Evolutionary conservation across 2,797 vertebrate species (phyloP).

Genomic region (Clarias pachynema): DNA sequence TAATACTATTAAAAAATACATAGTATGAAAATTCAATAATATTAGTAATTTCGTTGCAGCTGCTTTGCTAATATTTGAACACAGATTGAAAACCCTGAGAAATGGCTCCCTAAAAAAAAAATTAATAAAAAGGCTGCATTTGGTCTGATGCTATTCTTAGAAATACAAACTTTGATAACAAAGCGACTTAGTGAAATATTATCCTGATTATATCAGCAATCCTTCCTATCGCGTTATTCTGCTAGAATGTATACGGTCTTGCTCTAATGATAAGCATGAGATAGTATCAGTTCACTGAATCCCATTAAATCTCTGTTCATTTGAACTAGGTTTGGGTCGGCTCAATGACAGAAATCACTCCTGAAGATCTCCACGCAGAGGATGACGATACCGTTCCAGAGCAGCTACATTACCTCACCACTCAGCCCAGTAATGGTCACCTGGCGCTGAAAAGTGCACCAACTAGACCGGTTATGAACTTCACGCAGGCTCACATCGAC

Average conservation of each 20-base stretch:
- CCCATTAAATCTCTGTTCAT: conserved; percentile 9
- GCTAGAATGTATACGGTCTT: not conserved
- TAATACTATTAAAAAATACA: not conserved
- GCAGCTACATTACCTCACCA: conserved; percentile 81
- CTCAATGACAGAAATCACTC: conserved; percentile 84
- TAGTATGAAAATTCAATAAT: not conserved
- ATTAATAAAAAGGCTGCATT: not conserved
- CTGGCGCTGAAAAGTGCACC: conserved; percentile 84
- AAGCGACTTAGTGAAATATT: not conserved
- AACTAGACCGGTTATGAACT: conserved; percentile 80
- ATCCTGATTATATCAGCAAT: not conserved
- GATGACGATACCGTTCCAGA: conserved; percentile 79
- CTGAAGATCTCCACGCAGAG: conserved; percentile 77
- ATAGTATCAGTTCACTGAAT: not conserved
- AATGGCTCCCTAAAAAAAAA: not conserved
- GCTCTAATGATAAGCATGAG: not conserved
- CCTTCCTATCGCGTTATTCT: not conserved
- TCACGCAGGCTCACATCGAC: conserved; percentile 85
- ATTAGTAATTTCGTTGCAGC: not conserved
- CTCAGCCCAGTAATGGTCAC: conserved; percentile 85
- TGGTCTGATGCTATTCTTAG: not conserved
- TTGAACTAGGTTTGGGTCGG: conserved; percentile 83
- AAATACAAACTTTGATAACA: not conserved
- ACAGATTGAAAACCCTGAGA: not conserved
- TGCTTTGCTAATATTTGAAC: not conserved